Base-by-base conservation (phyloP, 2,113 vertebrate species). In the Entosphenus tridentatus region DNA sequence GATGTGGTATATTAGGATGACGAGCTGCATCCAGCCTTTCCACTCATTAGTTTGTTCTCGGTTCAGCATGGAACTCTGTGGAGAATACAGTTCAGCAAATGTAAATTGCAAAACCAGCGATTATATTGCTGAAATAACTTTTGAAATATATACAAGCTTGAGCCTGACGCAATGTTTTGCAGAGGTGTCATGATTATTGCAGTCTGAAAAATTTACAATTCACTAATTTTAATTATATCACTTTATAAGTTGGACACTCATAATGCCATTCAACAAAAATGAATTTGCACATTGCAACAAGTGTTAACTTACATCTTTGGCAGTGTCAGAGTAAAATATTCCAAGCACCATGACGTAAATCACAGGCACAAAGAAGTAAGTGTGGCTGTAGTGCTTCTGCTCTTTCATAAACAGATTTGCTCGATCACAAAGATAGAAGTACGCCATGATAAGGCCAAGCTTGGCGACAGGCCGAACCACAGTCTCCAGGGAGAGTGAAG, bases 21-120 rank as follows among this genome's bases (percentile, higher is more conserved):
- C 89, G 69, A 98, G 84, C 72, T 98, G 93, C 93, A 98, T 98
- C 93, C 93, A 96, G 70, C 93, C 93, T 75, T 98, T 98, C 93
- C 93, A 98, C 74, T 98, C 93, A 72, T 98, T 91, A 1, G 93
- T 98, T 74, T 98, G 93, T 70, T 98, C 91, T 77, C 93, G 81
- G 80, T 98, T 98, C 73, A 98, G 80, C 65, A 98, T 78, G 79
- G 92, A 93, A 69, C 85, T 82, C 93, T 98, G 78, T 68, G 78
- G 72, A 39, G 70, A 77, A 39, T 39, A 39, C 39, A 39, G 39
- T 39, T 39, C 39, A 39, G 39, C 39, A 39, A 39, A 39, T 39
- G 4, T 39, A 39, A 39, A 39, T 39, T 39, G 39, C 39, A 39
- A 39, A 39, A 39, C 39, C 6, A 39, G 39, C 5, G 39, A 39